Percentiles rank a stretch among this genome's conserved stretches.
Conservation (phyloP, 2,113 vertebrate genomes). For the Tragelaphus strepsiceros region DNA sequence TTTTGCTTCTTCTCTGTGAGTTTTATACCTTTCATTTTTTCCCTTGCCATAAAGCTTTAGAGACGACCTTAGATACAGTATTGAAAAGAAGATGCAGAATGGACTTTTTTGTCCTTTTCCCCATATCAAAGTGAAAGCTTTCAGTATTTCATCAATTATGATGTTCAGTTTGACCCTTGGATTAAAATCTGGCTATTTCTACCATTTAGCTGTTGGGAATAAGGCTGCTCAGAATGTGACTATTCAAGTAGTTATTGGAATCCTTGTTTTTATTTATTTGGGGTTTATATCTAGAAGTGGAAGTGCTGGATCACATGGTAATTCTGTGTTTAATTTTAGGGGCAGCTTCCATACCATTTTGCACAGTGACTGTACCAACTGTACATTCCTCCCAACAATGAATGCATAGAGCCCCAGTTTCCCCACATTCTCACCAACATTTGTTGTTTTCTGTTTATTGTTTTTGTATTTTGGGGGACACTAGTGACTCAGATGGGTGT, state of each 20-base stretch:
- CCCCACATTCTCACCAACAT: not conserved
- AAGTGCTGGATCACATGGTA: not conserved
- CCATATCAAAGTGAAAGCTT: not conserved
- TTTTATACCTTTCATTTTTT: not conserved
- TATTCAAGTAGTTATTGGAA: not conserved
- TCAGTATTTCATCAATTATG: not conserved
- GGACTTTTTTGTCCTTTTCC: not conserved
- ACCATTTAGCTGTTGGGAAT: not conserved
- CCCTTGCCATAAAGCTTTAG: not conserved
- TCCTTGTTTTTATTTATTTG: not conserved
- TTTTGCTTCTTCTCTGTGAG: not conserved
- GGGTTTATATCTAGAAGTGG: not conserved
- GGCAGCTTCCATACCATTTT: not conserved
- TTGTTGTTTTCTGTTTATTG: no score
- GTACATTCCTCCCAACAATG: not conserved
- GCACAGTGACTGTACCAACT: not conserved
- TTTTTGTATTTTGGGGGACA: not conserved
- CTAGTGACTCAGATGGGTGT: not conserved
- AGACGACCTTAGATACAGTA: not conserved
- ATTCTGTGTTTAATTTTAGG: not conserved
- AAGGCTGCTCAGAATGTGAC: not conserved
- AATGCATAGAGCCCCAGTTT: not conserved
- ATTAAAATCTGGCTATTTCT: not conserved
- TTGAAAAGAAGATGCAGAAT: not conserved
- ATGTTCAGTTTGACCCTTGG: not conserved